phyloP scores from a whole-genome alignment of 2,797 vertebrate species.

The Leptoclinus maculatus region DNA sequence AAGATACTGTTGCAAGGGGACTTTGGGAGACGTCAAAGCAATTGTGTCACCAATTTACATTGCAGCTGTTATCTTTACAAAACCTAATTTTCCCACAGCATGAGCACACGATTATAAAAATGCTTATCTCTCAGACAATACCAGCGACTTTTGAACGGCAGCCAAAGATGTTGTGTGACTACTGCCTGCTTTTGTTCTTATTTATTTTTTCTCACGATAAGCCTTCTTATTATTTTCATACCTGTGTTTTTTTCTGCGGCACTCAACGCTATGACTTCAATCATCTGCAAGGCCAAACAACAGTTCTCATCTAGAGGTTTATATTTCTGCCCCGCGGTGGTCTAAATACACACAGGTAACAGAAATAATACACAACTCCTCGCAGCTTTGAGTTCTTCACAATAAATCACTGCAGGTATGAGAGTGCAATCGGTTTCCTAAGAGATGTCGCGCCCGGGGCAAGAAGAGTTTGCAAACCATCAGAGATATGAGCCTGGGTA shows the following conservation, averaged over 20 bases:
- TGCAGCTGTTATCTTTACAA: slow-evolving; percentile 46
- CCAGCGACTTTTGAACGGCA: slow-evolving; percentile 18
- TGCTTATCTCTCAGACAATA: slow-evolving; percentile 36
- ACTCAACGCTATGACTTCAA: slow-evolving; percentile 54
- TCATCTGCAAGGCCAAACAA: slow-evolving; percentile 58
- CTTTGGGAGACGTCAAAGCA: slow-evolving; percentile 44
- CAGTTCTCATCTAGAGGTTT: slow-evolving; percentile 34
- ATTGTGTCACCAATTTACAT: slow-evolving; percentile 51
- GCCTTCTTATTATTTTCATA: slow-evolving; percentile 45
- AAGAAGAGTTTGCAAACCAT: slow-evolving; percentile 18
- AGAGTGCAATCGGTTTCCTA: slow-evolving; percentile 17
- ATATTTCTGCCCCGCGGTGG: slow-evolving; percentile 51
- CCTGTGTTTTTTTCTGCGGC: slow-evolving; percentile 11
- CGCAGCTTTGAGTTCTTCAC: slow-evolving; percentile 41
- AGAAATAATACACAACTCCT: slow-evolving; percentile 67
- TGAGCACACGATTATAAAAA: slow-evolving; percentile 31
- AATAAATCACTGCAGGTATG: slow-evolving; percentile 60
- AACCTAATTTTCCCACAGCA: slow-evolving; percentile 49
- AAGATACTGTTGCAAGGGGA: slow-evolving; percentile 14
- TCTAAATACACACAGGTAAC: slow-evolving; percentile 55
- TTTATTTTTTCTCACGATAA: slow-evolving; percentile 37
- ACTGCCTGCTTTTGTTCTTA: slow-evolving; percentile 6
- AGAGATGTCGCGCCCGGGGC: slow-evolving; percentile 8
- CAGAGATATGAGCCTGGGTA: not conserved
- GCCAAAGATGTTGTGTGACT: slow-evolving; percentile 35